These are phyloP conservation scores for Hesperia comma DNA, from an alignment of 2,888 invertebrate genomes.

Conservation along the genomic window DNA sequence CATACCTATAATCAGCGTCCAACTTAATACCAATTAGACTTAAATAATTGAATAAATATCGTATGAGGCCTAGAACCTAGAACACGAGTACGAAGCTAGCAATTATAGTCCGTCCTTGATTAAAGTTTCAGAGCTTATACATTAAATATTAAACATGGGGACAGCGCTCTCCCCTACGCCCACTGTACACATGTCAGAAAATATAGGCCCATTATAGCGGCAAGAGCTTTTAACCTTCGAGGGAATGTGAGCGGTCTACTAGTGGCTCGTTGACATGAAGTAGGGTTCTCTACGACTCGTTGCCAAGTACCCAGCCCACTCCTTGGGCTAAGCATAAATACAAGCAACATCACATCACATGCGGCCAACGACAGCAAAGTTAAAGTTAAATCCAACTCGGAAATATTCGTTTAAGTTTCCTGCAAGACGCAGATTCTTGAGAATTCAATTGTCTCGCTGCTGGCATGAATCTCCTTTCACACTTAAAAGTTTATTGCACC, in stretches of 20 bases:
- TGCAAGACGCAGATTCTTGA: no score
- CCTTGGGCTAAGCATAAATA: not conserved
- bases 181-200: not conserved
- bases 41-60: no score
- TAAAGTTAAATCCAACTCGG: not conserved
- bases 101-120: not conserved
- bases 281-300: conserved; percentile 5
- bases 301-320: not conserved
- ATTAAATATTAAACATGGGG: not conserved
- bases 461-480: no score
- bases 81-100: no score
- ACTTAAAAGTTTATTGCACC: no score
- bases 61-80: no score
- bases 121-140: not conserved
- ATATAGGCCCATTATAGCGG: not conserved
- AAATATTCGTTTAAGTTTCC: not conserved
- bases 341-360: not conserved
- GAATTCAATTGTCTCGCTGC: no score
- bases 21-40: no score
- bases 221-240: conserved; percentile 10
- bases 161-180: not conserved
- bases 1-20: no score
- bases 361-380: not conserved
- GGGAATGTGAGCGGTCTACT: not conserved
- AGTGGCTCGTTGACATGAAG: not conserved